Base-by-base conservation (phyloP, 1,140 invertebrate genomes). In the Pentalonia nigronervosa region DNA sequence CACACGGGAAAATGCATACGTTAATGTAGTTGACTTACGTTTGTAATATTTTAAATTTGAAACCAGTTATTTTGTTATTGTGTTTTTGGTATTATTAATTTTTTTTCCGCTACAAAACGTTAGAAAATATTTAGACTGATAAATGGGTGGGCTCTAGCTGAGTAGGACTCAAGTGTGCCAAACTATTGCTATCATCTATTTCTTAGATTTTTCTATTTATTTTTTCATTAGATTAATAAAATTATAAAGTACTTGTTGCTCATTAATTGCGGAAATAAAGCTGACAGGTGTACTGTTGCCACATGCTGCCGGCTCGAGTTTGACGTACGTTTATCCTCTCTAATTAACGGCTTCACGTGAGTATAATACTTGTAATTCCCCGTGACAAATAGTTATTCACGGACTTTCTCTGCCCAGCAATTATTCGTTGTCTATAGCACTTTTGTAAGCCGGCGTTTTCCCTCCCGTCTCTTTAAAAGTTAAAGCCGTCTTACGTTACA, bases 311-410 rank as follows among this genome's bases (percentile, higher is more conserved):
- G 30, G 36, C 53, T 25, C 8, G 2, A 89, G 88, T 53, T 89
- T 90, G 89, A 60, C 89, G 53, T 90, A 90, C 56, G 56, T 90
- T 90, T 90, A 90, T 90, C 89, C 89, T 67, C 25, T 67, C 89
- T 90, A 90, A 90, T 90, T 90, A 90, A 90, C 89, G 89, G 89
- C 36, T 48, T 67, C 89, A 90, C 56, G 89, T 90, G 56, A 67
- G 89, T 90, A 67, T 67, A 67, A 60, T 90, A 90, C 53, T 90
- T 67, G 53, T 90, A 67, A 90, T 90, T 90, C 56, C 4, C 45
- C 56, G 25, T 90, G 89, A 90, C 89, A 90, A 90, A 76, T 76
- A 67, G 89, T 90, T n/a, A 36, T 90, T 67, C 56, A 25, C 11
- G 30, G 89, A 90, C 89, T 45, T 90, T 30, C 89, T 90, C 41